A percentile compares a stretch with the other conserved stretches of the same genome.
Conservation (phyloP, 1,140 invertebrate genomes). For the Euglossa dilemma region DNA sequence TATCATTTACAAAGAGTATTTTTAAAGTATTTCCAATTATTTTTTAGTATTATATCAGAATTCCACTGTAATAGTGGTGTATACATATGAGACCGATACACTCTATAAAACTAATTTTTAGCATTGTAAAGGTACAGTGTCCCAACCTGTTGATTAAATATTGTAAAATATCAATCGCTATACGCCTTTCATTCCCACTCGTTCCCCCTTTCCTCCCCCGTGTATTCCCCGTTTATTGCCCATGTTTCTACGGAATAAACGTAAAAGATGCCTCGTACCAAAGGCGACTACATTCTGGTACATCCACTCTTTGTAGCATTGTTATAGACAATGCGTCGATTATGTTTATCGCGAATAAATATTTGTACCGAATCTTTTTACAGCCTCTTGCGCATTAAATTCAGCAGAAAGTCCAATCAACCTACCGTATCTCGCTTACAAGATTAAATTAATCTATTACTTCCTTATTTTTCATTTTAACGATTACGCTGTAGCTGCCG, state of each 20-base stretch:
- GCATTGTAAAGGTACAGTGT: slow-evolving; percentile 70
- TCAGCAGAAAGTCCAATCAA: not conserved
- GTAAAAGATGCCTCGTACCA: too few species aligned
- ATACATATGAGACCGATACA: slow-evolving; percentile 68
- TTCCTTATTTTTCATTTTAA: not conserved
- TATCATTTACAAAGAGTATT: slow-evolving; percentile 80
- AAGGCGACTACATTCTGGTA: too few species aligned
- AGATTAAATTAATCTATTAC: not conserved
- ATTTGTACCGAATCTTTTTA: not conserved
- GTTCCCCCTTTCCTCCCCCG: not conserved
- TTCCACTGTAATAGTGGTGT: slow-evolving; percentile 58
- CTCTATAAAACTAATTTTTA: slow-evolving; percentile 72
- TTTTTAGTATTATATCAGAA: slow-evolving; percentile 80
- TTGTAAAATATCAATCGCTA: slow-evolving; percentile 67
- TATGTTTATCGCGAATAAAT: not conserved
- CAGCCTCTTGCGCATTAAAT: not conserved
- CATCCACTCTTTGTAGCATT: too few species aligned
- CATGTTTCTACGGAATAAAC: too few species aligned
- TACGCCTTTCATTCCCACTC: slow-evolving; percentile 4
- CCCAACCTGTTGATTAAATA: slow-evolving; percentile 77
- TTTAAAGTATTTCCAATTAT: slow-evolving; percentile 81
- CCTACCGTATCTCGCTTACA: not conserved
- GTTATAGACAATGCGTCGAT: not conserved
- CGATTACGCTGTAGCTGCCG: too few species aligned
- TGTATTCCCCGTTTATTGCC: too few species aligned